Evolutionary conservation across 2,888 invertebrate genomes (phyloP), one percentile per base, ranked within the genome.

Genomic region (Cryptosula pallasiana): DNA sequence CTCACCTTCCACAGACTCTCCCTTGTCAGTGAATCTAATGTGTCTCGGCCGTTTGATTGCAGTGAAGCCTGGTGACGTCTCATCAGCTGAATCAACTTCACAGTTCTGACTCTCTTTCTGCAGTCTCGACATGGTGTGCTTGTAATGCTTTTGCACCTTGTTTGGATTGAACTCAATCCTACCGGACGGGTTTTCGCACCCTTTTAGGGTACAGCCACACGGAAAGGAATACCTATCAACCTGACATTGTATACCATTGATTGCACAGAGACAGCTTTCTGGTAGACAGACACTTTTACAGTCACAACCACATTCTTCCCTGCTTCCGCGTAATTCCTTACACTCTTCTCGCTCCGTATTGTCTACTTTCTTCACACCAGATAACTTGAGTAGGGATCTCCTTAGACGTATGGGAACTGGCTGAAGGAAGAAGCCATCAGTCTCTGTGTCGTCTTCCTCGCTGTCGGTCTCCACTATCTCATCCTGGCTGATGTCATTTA

Each of bases 101-200:
- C 5, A 27, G 25, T 63, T 16, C 35, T 73, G 69, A 71, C 78
- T 77, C 73, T 84, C 82, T 70, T 82, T 72, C 72, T 83, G 81
- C 16, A 84, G 75, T 34, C 95, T 89, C 95, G 96, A 95, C 71
- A 97, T 88, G 0, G 97, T 98, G 82, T 96, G 95, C 79, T 97
- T 94, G 82, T 95, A 97, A 86, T 98, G 98, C 23, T 95, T 95
- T 75, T 95, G 89, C 3, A 98, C 97, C 76, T 97, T 89, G 54
- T 94, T 90, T 0, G 96, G 95, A 84, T 96, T 96, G 83, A 98
- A 98, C 85, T 97, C 97, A 76, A 97, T 93, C 75, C 98, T 89
- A 1, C 98, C 98, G 69, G 91, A 89, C 0, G 91, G 90, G 84
- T 98, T 98, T 74, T 90, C 91, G 85, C 98, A 98, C 69, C 94